Conservation (phyloP, 2,797 vertebrate genomes). For the Gallinago stenura region DNA sequence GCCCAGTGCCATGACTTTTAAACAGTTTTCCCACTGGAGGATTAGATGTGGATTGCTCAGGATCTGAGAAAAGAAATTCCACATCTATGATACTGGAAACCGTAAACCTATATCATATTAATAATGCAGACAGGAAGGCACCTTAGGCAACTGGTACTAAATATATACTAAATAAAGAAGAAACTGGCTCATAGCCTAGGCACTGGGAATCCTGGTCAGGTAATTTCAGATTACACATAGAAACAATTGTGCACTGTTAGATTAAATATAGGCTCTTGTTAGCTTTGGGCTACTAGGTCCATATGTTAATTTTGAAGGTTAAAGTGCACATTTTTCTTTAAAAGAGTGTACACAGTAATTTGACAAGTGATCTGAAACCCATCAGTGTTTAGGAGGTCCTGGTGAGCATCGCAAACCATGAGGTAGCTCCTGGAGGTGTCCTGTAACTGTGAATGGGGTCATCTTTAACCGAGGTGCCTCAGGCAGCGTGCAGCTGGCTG, state of each 20-base stretch:
- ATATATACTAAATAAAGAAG: conserved; percentile 52
- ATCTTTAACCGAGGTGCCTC: background rate
- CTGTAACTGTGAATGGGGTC: background rate
- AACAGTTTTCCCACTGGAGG: conserved; percentile 56
- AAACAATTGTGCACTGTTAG: conserved; percentile 55
- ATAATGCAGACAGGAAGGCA: conserved; percentile 72
- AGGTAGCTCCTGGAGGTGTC: background rate
- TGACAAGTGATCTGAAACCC: background rate
- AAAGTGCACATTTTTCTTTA: conserved; percentile 36
- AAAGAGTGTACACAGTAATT: background rate
- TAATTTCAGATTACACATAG: conserved; percentile 68
- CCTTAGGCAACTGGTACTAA: conserved; percentile 46
- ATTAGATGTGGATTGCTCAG: conserved; percentile 66
- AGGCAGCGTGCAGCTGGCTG: background rate
- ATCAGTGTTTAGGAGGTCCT: background rate
- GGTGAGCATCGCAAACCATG: background rate
- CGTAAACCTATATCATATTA: conserved; percentile 56
- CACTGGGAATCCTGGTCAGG: conserved; percentile 20
- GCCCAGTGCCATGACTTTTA: background rate
- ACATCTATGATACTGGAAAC: conserved; percentile 62
- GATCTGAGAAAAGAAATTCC: conserved; percentile 70
- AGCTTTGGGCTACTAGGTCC: conserved; percentile 35
- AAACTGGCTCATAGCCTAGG: conserved; percentile 31
- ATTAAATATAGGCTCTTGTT: conserved; percentile 60
- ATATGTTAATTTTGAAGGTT: conserved; percentile 46